phyloP scores from a whole-genome alignment of 2,113 vertebrate genomes.

The Danionella cerebrum region DNA sequence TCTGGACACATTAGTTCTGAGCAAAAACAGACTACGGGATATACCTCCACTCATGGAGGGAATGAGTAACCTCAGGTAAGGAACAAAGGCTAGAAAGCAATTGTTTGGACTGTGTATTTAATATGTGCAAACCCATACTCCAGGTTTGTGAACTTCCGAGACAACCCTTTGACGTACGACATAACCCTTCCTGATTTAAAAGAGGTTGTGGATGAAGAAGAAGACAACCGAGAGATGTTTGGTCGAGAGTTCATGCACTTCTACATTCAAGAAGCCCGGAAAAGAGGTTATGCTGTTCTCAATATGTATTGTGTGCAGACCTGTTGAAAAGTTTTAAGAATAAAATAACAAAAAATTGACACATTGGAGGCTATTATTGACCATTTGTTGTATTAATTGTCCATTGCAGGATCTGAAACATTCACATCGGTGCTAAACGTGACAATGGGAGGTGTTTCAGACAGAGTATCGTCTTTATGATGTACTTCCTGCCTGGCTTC shows the following conservation, averaged over 20 bases:
- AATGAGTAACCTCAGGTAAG: conserved; percentile 79
- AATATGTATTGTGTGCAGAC: conserved; percentile 42
- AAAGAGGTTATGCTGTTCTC: conserved; percentile 55
- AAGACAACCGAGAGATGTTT: conserved; percentile 80
- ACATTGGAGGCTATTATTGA: not conserved
- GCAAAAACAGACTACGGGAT: conserved; percentile 75
- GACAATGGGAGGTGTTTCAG: conserved; percentile 14
- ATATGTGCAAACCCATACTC: no score
- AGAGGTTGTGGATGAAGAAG: conserved; percentile 55
- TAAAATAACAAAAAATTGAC: not conserved
- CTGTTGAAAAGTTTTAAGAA: conserved; percentile 20
- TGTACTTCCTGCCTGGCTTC: conserved; percentile 7
- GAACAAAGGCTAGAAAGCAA: not conserved
- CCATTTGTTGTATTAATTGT: not conserved
- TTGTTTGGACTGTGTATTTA: not conserved
- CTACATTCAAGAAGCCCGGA: conserved; percentile 78
- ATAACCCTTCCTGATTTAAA: conserved; percentile 60
- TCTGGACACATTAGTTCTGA: conserved; percentile 86
- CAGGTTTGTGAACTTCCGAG: conserved; percentile 96
- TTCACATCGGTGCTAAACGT: conserved; percentile 41
- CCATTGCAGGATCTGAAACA: conserved; percentile 38
- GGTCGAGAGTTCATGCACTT: conserved; percentile 85
- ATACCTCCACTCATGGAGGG: conserved; percentile 81
- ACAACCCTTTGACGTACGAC: conserved; percentile 81
- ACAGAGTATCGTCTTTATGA: conserved; percentile 3